Base-by-base conservation (phyloP, 2,113 vertebrate species). In the Conger conger region DNA sequence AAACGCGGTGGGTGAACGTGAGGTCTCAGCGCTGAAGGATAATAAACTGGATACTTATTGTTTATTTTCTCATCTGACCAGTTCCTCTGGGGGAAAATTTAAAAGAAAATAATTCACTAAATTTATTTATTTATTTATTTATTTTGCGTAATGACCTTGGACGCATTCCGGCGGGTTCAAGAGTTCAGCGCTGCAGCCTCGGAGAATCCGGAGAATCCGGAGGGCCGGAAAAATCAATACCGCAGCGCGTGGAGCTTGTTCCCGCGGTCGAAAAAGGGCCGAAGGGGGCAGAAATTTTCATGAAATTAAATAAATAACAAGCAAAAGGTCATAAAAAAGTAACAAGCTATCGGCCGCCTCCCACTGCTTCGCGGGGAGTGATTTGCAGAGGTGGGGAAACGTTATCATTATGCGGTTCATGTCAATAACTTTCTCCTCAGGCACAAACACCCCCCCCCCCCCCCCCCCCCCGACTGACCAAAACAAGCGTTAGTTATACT, bases 401-500 rank as follows among this genome's bases (percentile, higher is more conserved):
- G 45, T 90, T 85, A 87, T 91, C 79, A 81, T 87, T 87, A 89
- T 87, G 80, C 83, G 89, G 81, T 8, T 42, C 53, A 86, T 86
- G 88, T 90, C 87, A 89, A 91, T 87, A 89, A 81, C 82, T 85
- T 83, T 89, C 87, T 89, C 89, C 85, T 87, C 77, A 33, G 86
- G 89, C 88, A 57, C 23, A 81, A 40, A 88, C 80, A 86, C 81
- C 83, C 81, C 45, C 45, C 0, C 7, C 45, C 7, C 45, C 45
- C 0, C 45, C 7, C 45, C 45, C 45, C 45, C 45, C 45, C 40
- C 40, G 18, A 81, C 86, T 90, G 81, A 88, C 88, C 83, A 87
- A 89, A 90, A 87, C 53, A 57, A 83, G 83, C 86, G 54, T 89
- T 90, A 86, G 92, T 92, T 90, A 90, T 86, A 40, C 87, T 63